A percentile compares a stretch with the other conserved stretches of the same genome.
Conservation (phyloP, 1,140 invertebrate species). For the Drosophila ambigua region DNA sequence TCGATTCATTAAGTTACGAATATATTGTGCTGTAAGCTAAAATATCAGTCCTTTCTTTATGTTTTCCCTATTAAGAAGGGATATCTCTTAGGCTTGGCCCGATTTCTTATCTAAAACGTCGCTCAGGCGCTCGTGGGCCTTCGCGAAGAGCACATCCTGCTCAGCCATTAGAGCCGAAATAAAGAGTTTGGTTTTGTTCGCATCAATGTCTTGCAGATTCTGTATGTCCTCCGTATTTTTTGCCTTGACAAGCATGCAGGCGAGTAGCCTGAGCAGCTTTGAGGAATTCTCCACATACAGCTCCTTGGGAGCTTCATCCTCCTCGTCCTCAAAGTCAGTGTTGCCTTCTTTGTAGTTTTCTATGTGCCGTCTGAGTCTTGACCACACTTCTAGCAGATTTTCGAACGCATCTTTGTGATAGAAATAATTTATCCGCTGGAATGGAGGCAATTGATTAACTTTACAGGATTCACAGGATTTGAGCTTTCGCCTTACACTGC, state of each 20-base stretch:
- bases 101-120: slow-evolving; percentile 47
- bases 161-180: slow-evolving; percentile 38
- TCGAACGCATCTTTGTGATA: slow-evolving; percentile 57
- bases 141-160: slow-evolving; percentile 57
- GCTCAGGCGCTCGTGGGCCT: slow-evolving; percentile 52
- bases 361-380: slow-evolving; percentile 50
- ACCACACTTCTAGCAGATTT: slow-evolving; percentile 49
- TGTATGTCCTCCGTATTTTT: slow-evolving; percentile 24
- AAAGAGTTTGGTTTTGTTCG: slow-evolving; percentile 44
- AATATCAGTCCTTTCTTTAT: slow-evolving; percentile 71
- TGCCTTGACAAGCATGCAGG: slow-evolving; percentile 43
- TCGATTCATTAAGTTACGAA: slow-evolving; percentile 38
- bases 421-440: slow-evolving; percentile 62
- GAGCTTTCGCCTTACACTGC: slow-evolving; percentile 45
- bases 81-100: slow-evolving; percentile 65
- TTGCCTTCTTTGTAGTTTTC: slow-evolving; percentile 49
- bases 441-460: background rate
- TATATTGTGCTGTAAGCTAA: slow-evolving; percentile 64
- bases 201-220: slow-evolving; percentile 46
- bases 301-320: slow-evolving; percentile 62
- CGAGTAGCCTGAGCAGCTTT: slow-evolving; percentile 58
- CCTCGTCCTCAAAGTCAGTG: slow-evolving; percentile 61
- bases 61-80: slow-evolving; percentile 31
- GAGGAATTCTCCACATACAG: slow-evolving; percentile 68
- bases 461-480: background rate